These are phyloP conservation scores for Eclectus roratus DNA, from an alignment of 2,113 vertebrate species.

Conservation along the genomic window DNA sequence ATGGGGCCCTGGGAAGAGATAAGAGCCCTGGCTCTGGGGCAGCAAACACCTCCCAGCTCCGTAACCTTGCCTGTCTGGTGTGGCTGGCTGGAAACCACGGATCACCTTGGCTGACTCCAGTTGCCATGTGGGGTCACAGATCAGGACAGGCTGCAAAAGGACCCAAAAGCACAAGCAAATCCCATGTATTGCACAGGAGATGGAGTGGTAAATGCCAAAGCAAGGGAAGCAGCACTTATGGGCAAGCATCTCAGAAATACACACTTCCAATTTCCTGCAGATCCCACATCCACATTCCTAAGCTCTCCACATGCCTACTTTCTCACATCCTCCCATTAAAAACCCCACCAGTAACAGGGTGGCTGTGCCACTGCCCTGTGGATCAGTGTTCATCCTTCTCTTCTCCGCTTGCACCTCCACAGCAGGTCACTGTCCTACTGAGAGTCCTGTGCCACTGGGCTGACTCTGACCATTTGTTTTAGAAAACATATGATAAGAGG, in stretches of 20 bases:
- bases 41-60: background rate
- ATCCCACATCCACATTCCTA: background rate
- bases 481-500: background rate
- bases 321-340: background rate
- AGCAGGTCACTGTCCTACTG: background rate
- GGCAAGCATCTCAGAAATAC: background rate
- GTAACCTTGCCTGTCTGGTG: background rate
- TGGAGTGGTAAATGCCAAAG: background rate
- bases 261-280: background rate
- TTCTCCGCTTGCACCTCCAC: background rate
- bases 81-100: background rate
- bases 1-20: background rate
- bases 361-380: background rate
- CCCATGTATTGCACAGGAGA: background rate
- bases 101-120: background rate
- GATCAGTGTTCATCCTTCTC: background rate
- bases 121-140: background rate
- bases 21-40: background rate
- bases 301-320: background rate
- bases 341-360: rapidly evolving
- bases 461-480: background rate
- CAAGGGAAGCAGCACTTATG: background rate
- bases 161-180: background rate
- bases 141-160: background rate
- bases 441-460: background rate